A percentile compares a stretch with the other conserved stretches of the same genome.
These are phyloP conservation scores for pig (Sus scrofa) DNA, from an alignment of 2,113 vertebrate genomes.

Conservation along the genomic window T2T-Sscrofa CM000812.6:146470501-146471000, in stretches of 20 bases:
- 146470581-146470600: not conserved
- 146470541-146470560: not conserved
- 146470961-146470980: not conserved
- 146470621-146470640: not conserved
- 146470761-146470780: not conserved
- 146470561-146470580: not conserved
- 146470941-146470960: not conserved
- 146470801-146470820: not conserved
- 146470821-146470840: not conserved
- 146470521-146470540: constrained; percentile 13
- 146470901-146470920: not conserved
- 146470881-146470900: not conserved
- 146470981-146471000: not conserved
- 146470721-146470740: not conserved
- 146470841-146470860: not conserved
- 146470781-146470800: not conserved
- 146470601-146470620: not conserved
- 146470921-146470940: not conserved
- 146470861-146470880: not conserved
- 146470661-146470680: not conserved
- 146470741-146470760: not conserved
- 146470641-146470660: constrained; percentile 24
- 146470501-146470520: not conserved
- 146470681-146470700: constrained; percentile 14
- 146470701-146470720: not conserved